Evolutionary conservation across 2,797 vertebrate genomes (phyloP), one percentile per base, ranked within the genome.

Genomic region (Acrocephalus scirpaceus): DNA sequence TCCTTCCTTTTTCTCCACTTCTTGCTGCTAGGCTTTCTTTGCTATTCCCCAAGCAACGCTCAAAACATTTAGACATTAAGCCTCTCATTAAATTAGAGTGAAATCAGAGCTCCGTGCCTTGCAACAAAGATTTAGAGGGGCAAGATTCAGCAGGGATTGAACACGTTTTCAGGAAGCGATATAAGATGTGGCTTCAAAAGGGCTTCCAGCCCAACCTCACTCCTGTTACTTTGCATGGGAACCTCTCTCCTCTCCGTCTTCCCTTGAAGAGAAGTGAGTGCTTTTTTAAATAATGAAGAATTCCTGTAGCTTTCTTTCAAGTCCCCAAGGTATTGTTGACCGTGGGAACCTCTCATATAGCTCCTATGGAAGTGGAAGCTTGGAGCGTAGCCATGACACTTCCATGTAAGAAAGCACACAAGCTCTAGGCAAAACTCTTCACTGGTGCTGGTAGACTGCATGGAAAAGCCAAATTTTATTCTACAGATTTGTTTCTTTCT

Each of bases 21-120:
- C 38, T 90, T 86, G 21, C 74, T 94, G 77, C n/a, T 70, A 95
- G 75, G 50, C 57, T 96, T 93, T 70, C 54, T 86, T 77, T 93
- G 66, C 56, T 90, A 32, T 80, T 90, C 45, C 72, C 89, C 38
- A 54, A 80, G 72, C 40, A 88, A 54, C 9, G 7, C 70, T 93
- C 51, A 73, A 73, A 94, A 71, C 25, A 38, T 79, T 73, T 78
- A 73, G 38, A 47, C 27, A 7, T 44, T 70, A 88, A 90, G 34
- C 57, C n/a, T 19, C 60, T 16, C 64, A 51, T 60, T 80, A 75
- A 81, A 66, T 60, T 30, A 70, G 65, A 87, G 36, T 73, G 56
- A 90, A 56, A 66, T 86, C 29, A 40, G 79, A 79, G 82, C 48
- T 88, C 44, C 1, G 0, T 88, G 48, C 73, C 54, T 74, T 56